These are phyloP conservation scores for Tortricodes alternella DNA, from an alignment of 2,888 invertebrate species.

Conservation along the genomic window DNA sequence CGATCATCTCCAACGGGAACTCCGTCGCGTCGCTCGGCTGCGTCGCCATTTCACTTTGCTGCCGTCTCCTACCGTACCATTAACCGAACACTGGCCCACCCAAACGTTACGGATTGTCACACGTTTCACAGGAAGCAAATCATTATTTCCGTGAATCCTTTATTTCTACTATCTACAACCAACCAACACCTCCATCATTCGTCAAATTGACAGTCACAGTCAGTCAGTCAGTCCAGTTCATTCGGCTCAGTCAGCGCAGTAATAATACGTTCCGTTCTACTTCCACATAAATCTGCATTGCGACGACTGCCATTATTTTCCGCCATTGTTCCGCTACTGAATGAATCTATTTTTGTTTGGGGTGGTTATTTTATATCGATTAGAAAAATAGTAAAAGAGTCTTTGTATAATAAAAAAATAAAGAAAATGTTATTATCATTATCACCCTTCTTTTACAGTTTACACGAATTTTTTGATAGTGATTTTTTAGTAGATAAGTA, in stretches of 20 bases:
- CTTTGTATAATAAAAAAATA: no score
- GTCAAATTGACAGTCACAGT: constrained; percentile 49
- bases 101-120: not conserved
- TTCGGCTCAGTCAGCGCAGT: no score
- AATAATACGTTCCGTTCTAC: constrained; percentile 23
- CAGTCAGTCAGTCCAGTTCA: not conserved
- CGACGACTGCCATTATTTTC: constrained; percentile 1
- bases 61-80: constrained; percentile 20
- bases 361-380: no score
- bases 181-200: constrained; percentile 55
- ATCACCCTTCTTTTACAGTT: no score
- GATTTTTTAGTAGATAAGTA: no score
- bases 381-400: no score
- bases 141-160: constrained; percentile 31
- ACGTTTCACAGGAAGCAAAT: constrained; percentile 8
- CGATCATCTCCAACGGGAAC: constrained; percentile 92
- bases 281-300: constrained; percentile 7
- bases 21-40: constrained; percentile 83
- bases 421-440: no score
- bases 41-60: constrained; percentile 69
- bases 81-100: constrained; percentile 1
- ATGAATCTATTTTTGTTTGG: no score
- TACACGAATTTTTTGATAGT: no score
- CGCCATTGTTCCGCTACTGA: no score
- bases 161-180: constrained; percentile 39